Evolutionary conservation across 2,888 invertebrate species (phyloP).

Genomic region (Spicauda simplicius): DNA sequence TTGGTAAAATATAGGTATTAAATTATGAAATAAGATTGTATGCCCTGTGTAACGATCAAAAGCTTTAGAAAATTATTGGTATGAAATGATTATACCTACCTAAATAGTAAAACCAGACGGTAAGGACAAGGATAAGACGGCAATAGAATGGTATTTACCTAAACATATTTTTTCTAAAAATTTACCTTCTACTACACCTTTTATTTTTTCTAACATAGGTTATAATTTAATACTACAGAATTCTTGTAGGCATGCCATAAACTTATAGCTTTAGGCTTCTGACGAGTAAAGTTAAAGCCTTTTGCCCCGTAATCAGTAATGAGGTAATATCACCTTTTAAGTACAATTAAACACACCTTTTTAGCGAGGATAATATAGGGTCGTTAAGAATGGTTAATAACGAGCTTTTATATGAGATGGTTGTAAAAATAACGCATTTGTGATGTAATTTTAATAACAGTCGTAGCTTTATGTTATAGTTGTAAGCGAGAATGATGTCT

Average conservation of each 20-base stretch:
- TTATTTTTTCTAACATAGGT: no score
- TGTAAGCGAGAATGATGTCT: no score
- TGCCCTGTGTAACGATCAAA: no score
- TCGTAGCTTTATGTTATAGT: neutral
- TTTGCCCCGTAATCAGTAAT: constrained; percentile 14
- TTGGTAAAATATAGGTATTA: no score
- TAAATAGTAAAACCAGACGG: no score
- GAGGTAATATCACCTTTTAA: constrained; percentile 20
- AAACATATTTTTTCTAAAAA: no score
- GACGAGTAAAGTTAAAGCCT: neutral
- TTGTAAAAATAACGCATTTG: neutral
- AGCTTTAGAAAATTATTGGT: no score
- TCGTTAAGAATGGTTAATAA: constrained; percentile 10
- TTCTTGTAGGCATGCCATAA: neutral
- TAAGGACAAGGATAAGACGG: no score
- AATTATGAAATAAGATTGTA: no score
- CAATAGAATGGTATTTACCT: no score
- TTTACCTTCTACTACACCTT: no score
- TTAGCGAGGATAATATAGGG: constrained; percentile 7
- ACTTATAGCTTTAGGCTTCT: neutral
- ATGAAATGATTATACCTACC: no score
- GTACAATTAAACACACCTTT: constrained; percentile 16
- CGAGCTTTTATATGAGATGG: neutral
- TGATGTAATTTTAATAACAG: neutral
- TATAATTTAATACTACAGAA: neutral